phyloP scores from a whole-genome alignment of 1,140 invertebrate genomes.

The Andricus grossulariae region DNA sequence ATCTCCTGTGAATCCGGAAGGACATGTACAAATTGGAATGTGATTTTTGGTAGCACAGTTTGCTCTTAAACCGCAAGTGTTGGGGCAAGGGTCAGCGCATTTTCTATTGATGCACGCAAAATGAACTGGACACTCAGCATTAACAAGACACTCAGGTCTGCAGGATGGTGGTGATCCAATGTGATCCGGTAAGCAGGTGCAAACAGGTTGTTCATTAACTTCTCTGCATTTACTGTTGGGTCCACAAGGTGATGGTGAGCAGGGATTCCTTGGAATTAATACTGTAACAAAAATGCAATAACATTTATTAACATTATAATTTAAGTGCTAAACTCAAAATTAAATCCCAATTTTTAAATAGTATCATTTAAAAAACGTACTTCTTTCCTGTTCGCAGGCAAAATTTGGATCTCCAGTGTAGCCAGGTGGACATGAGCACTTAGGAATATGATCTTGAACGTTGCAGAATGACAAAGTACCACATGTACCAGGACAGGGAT shows the following conservation, averaged over 20 bases:
- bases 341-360: slow-evolving; percentile 2
- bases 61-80: slow-evolving; percentile 78
- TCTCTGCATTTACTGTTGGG: slow-evolving; percentile 78
- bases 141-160: slow-evolving; percentile 78
- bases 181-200: slow-evolving; percentile 77
- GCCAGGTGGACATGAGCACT: slow-evolving; percentile 84
- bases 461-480: slow-evolving; percentile 85
- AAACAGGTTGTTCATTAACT: slow-evolving; percentile 76
- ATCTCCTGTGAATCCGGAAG: slow-evolving; percentile 84
- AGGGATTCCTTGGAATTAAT: slow-evolving; percentile 71
- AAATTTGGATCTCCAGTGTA: slow-evolving; percentile 89
- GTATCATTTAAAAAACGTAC: slow-evolving; percentile 41
- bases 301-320: slow-evolving; percentile 3
- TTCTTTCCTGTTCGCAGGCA: slow-evolving; percentile 70
- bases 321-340: background rate
- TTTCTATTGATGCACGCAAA: slow-evolving; percentile 78
- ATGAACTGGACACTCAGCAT: slow-evolving; percentile 76
- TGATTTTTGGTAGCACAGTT: slow-evolving; percentile 78
- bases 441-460: slow-evolving; percentile 84
- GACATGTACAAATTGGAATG: slow-evolving; percentile 83
- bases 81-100: slow-evolving; percentile 78
- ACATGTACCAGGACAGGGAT: slow-evolving; percentile 86
- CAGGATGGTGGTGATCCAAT: slow-evolving; percentile 76
- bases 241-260: slow-evolving; percentile 77
- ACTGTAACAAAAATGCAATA: slow-evolving; percentile 45